Percentiles rank a stretch among this genome's conserved stretches.
phyloP scores from a whole-genome alignment of 2,888 invertebrate species.

The Callosobruchus maculatus region DNA sequence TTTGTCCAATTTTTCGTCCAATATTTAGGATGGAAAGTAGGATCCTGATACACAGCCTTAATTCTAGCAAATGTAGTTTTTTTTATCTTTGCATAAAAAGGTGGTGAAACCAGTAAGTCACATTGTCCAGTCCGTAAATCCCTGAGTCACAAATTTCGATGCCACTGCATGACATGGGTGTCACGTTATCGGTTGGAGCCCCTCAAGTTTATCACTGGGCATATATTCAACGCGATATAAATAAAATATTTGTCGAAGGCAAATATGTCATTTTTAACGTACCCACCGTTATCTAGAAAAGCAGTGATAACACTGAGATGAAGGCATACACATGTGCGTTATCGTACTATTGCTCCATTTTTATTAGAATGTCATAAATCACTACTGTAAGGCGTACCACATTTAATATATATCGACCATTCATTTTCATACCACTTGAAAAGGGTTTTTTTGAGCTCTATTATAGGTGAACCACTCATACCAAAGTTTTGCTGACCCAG shows the following conservation, averaged over 20 bases:
- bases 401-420: not conserved
- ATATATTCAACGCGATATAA: not conserved
- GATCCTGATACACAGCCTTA: too few relatives aligned
- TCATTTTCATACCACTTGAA: too few relatives aligned
- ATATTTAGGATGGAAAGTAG: too few relatives aligned
- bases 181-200: not conserved
- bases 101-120: too few relatives aligned
- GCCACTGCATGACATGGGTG: not conserved
- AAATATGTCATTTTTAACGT: not conserved
- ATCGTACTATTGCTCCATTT: not conserved
- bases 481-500: too few relatives aligned
- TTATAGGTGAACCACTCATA: too few relatives aligned
- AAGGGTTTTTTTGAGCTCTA: too few relatives aligned
- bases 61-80: too few relatives aligned
- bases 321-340: not conserved
- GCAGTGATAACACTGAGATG: not conserved
- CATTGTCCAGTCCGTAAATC: not conserved
- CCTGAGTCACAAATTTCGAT: not conserved
- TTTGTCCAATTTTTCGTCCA: too few relatives aligned
- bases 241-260: not conserved
- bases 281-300: not conserved
- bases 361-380: not conserved
- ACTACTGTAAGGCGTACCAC: not conserved
- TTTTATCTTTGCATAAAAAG: too few relatives aligned
- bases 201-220: not conserved